Conservation (phyloP, 2,888 invertebrate genomes). For the Chydorus sphaericus region DNA sequence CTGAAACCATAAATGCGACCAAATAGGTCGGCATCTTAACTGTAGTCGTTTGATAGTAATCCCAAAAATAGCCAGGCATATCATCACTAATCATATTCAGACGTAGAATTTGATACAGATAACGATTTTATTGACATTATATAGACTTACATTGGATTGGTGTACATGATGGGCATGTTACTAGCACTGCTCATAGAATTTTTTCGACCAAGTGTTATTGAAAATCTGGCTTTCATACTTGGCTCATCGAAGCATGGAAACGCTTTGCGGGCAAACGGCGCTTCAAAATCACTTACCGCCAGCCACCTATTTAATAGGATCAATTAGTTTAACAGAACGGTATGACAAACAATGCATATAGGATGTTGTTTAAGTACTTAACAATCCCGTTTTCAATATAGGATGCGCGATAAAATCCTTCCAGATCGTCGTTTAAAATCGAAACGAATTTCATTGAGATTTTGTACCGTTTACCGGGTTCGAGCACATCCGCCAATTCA, state of each 20-base stretch:
- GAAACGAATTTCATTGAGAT: conserved; percentile 39
- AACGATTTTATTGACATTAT: too few relatives aligned
- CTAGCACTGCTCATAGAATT: too few relatives aligned
- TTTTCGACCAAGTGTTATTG: conserved; percentile 23
- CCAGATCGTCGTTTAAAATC: neutral
- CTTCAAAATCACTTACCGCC: conserved; percentile 29
- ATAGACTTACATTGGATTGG: too few relatives aligned
- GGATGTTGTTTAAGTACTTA: neutral
- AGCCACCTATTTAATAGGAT: conserved; percentile 22
- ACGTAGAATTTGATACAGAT: too few relatives aligned
- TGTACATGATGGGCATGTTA: too few relatives aligned
- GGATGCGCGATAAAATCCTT: neutral
- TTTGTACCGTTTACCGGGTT: conserved; percentile 42
- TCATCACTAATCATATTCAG: too few relatives aligned
- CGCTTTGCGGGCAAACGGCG: conserved; percentile 23
- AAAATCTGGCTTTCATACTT: conserved; percentile 25
- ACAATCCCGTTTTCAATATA: conserved; percentile 24
- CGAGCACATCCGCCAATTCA: neutral
- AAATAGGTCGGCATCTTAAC: conserved; percentile 47
- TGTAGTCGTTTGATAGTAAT: conserved; percentile 21
- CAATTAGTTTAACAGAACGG: neutral
- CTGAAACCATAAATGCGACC: conserved; percentile 34
- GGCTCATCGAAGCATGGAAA: conserved; percentile 29
- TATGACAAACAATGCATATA: too few relatives aligned
- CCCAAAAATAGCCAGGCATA: neutral